A percentile compares a stretch with the other conserved stretches of the same genome.
Conservation (phyloP, 2,113 vertebrate genomes). For the Gopherus flavomarginatus region DNA sequence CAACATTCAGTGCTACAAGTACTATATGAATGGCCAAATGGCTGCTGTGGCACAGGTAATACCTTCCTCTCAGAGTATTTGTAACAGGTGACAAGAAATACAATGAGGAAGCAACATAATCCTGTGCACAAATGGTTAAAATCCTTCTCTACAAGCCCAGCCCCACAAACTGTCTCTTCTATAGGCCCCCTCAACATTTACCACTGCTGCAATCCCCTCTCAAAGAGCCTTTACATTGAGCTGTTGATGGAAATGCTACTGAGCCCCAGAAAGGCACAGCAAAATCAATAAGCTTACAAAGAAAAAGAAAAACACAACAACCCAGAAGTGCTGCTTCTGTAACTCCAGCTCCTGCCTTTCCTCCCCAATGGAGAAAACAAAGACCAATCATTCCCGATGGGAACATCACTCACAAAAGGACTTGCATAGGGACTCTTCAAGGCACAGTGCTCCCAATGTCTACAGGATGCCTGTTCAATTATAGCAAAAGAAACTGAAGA, state of each 20-base stretch:
- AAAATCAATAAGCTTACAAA: not conserved
- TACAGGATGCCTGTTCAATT: not conserved
- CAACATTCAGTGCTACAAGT: not conserved
- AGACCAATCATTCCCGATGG: not conserved
- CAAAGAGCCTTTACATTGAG: not conserved
- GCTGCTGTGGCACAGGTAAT: not conserved
- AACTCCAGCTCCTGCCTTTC: not conserved
- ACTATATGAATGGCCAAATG: not conserved
- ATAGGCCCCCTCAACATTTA: not conserved
- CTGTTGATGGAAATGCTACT: not conserved
- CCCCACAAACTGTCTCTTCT: not conserved
- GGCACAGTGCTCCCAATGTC: not conserved
- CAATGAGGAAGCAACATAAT: not conserved
- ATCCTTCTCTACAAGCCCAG: not conserved
- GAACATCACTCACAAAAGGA: not conserved
- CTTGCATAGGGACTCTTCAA: not conserved
- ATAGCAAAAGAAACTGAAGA: not conserved
- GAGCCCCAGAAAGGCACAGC: not conserved
- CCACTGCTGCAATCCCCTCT: not conserved
- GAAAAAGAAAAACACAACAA: not conserved
- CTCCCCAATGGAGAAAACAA: not conserved
- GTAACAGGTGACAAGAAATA: not conserved
- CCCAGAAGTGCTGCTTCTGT: not conserved
- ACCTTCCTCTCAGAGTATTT: not conserved
- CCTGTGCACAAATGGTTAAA: not conserved